Conservation (phyloP, 2,113 vertebrate genomes). For the Paralichthys olivaceus region DNA sequence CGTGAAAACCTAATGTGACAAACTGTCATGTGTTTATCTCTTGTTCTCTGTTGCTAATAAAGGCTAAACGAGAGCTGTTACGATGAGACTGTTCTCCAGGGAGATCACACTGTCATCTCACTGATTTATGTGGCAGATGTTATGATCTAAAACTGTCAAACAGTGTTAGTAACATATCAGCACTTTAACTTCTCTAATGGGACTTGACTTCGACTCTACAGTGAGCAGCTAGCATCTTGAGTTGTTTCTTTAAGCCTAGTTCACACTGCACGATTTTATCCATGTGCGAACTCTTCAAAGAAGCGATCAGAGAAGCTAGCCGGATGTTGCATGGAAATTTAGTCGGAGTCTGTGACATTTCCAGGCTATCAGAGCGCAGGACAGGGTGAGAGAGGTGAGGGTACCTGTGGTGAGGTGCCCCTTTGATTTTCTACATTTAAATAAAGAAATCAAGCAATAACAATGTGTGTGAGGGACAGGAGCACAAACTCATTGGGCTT, state of each 20-base stretch:
- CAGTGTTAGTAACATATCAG: constrained; percentile 22
- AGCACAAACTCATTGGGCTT: too few relatives aligned
- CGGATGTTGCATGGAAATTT: too few relatives aligned
- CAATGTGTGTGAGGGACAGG: too few relatives aligned
- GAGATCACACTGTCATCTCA: constrained; percentile 28
- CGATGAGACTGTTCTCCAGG: constrained; percentile 28
- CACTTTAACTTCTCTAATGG: constrained; percentile 25
- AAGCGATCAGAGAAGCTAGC: too few relatives aligned
- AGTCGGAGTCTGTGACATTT: too few relatives aligned
- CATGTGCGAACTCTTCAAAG: too few relatives aligned
- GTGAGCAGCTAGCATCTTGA: background rate
- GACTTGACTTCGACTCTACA: constrained; percentile 28
- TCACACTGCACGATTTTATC: background rate
- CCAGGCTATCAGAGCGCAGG: too few relatives aligned
- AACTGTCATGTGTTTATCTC: constrained; percentile 46
- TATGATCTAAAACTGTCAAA: constrained; percentile 15
- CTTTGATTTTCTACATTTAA: too few relatives aligned
- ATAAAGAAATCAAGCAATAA: too few relatives aligned
- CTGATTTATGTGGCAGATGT: constrained; percentile 16
- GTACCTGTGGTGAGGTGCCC: too few relatives aligned
- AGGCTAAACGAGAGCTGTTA: constrained; percentile 51
- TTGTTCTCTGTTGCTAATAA: constrained; percentile 44
- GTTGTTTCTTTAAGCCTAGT: constrained; percentile 5
- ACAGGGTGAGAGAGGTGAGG: too few relatives aligned
- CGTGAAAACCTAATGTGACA: constrained; percentile 42